phyloP scores from a whole-genome alignment of 2,888 invertebrate species.

The Pheosia tremula region DNA sequence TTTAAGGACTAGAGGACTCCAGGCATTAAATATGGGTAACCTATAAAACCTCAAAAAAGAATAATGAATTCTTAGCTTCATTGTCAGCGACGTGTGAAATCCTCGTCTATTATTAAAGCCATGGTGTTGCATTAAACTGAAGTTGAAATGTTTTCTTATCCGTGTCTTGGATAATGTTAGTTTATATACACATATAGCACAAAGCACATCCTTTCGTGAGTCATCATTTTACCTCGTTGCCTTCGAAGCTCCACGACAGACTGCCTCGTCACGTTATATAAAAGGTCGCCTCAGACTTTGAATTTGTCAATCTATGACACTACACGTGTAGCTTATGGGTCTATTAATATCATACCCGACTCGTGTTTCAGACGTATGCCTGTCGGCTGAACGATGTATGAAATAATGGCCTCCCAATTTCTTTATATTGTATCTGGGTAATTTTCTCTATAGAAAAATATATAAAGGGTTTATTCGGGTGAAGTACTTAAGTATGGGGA shows the following conservation, averaged over 20 bases:
- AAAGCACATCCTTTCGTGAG: background rate
- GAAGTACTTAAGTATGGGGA: background rate
- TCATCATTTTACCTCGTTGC: background rate
- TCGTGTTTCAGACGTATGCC: slow-evolving; percentile 29
- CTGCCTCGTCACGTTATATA: slow-evolving; percentile 46
- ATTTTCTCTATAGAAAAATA: background rate
- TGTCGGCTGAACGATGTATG: slow-evolving; percentile 15
- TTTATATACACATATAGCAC: too few relatives aligned
- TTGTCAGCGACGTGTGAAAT: too few relatives aligned
- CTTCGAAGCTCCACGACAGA: slow-evolving; percentile 17
- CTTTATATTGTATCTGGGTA: background rate
- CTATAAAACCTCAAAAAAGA: too few relatives aligned
- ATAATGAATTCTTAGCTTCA: too few relatives aligned
- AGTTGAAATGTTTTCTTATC: too few relatives aligned
- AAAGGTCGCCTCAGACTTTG: slow-evolving; percentile 42
- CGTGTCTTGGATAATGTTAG: too few relatives aligned
- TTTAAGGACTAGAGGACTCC: too few relatives aligned
- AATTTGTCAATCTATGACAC: slow-evolving; percentile 54
- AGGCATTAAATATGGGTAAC: too few relatives aligned
- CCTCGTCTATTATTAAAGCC: too few relatives aligned
- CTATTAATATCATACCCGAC: slow-evolving; percentile 27
- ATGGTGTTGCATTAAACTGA: too few relatives aligned
- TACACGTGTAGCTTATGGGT: slow-evolving; percentile 45
- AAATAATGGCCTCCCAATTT: slow-evolving; percentile 3
- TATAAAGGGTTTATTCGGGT: background rate